Conservation (phyloP, 30 jellyfish, hydroid and myxozoan genomes). For the Calvadosia cruxmelitensis region DNA sequence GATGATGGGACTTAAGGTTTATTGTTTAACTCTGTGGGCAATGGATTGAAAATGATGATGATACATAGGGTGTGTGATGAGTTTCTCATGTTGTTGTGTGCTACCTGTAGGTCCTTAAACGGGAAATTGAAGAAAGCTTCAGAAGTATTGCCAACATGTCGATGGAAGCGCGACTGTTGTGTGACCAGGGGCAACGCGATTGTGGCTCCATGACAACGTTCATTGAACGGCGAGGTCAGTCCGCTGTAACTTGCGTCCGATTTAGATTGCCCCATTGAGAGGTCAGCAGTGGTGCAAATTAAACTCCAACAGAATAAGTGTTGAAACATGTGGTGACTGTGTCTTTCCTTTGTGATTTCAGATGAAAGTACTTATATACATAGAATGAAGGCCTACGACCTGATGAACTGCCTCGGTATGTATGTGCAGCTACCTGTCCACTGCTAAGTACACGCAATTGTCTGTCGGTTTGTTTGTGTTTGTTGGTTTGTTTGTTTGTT, state of each 20-base stretch:
- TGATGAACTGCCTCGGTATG: constrained; percentile 75
- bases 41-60: too few species aligned
- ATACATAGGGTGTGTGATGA: too few species aligned
- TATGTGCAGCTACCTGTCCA: background rate
- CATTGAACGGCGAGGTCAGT: constrained; percentile 71
- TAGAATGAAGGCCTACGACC: constrained; percentile 73
- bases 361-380: constrained; percentile 72
- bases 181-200: constrained; percentile 93
- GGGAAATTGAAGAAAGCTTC: constrained; percentile 54
- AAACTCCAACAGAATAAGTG: too few species aligned
- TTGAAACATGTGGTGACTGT: background rate
- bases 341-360: background rate
- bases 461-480: too few species aligned
- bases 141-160: constrained; percentile 33
- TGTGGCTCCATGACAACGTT: constrained; percentile 42
- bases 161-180: constrained; percentile 60
- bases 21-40: too few species aligned
- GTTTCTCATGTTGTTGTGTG: too few species aligned
- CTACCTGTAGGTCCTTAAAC: constrained; percentile 33
- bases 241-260: too few species aligned
- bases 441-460: too few species aligned
- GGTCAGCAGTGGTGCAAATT: too few species aligned
- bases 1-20: too few species aligned
- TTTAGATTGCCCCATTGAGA: too few species aligned
- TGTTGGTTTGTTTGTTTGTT: too few species aligned